phyloP scores from a whole-genome alignment of 2,113 vertebrate genomes.

The Hemiprocne comata region DNA sequence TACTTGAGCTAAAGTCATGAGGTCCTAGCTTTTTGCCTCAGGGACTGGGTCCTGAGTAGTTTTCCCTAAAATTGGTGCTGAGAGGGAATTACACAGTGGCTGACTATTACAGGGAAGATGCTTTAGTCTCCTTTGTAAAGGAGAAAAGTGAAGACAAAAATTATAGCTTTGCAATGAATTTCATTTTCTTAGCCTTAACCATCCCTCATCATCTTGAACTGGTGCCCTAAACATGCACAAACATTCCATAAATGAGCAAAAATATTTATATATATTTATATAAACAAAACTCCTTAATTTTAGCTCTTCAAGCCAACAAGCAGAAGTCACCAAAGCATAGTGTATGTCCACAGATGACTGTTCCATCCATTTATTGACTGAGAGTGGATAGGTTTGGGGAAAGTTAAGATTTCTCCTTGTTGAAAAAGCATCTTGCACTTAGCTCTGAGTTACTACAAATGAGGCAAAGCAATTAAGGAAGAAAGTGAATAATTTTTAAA shows the following conservation, averaged over 20 bases:
- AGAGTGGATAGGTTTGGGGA: not conserved
- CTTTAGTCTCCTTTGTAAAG: conserved; percentile 48
- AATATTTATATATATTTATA: conserved; percentile 64
- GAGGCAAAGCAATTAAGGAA: not conserved
- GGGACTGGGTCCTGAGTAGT: conserved; percentile 67
- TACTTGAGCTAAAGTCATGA: conserved; percentile 46
- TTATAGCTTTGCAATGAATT: conserved; percentile 58
- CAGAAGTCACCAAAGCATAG: conserved; percentile 53
- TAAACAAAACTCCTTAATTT: conserved; percentile 28
- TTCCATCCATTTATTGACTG: not conserved
- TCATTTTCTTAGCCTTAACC: conserved; percentile 53
- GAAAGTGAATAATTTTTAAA: not conserved
- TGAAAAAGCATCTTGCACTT: conserved; percentile 48
- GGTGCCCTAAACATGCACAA: conserved; percentile 18
- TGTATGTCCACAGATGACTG: not conserved
- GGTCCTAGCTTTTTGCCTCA: conserved; percentile 57
- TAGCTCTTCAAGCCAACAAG: not conserved
- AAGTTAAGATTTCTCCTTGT: not conserved
- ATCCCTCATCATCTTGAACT: conserved; percentile 15
- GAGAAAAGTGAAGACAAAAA: conserved; percentile 32
- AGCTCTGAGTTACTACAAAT: not conserved
- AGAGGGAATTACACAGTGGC: conserved; percentile 57
- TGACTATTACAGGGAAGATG: conserved; percentile 63
- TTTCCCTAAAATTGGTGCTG: conserved; percentile 57
- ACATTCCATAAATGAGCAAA: conserved; percentile 46